Evolutionary conservation across 2,888 invertebrate species (phyloP).

Genomic region (Idaea biselata): DNA sequence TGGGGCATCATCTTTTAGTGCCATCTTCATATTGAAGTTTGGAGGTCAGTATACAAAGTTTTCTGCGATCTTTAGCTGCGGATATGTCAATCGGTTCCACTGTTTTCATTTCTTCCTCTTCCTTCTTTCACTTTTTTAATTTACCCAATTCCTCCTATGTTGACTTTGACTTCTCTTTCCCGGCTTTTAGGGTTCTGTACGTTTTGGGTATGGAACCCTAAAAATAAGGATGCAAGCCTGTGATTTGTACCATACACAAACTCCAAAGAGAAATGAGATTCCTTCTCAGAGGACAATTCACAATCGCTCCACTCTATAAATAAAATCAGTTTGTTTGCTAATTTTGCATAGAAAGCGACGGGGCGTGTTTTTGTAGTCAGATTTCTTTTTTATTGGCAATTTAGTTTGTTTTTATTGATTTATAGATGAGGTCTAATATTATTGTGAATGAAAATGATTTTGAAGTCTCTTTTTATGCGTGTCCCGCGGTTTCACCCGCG

Average conservation of each 20-base stretch:
- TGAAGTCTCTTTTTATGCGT: background rate
- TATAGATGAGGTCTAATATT: background rate
- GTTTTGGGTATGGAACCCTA: background rate
- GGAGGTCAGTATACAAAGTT: no score
- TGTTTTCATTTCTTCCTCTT: no score
- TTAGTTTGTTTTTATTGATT: background rate
- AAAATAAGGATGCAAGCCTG: constrained; percentile 10
- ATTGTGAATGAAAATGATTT: background rate
- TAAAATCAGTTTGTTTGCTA: constrained; percentile 34
- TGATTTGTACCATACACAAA: constrained; percentile 22
- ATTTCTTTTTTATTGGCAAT: background rate
- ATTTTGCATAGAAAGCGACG: constrained; percentile 36
- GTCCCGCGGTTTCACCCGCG: background rate
- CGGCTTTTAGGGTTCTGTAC: no score
- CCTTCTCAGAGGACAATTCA: constrained; percentile 39
- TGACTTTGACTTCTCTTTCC: no score
- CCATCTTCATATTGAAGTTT: no score
- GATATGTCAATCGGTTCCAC: no score
- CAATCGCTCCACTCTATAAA: constrained; percentile 41
- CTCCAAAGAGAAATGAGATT: constrained; percentile 41
- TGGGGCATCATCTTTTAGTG: no score
- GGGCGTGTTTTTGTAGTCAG: constrained; percentile 22
- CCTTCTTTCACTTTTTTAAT: no score
- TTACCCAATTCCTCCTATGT: no score
- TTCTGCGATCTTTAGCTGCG: no score